Conservation (phyloP, 2,113 vertebrate genomes). For the Riparia riparia region DNA sequence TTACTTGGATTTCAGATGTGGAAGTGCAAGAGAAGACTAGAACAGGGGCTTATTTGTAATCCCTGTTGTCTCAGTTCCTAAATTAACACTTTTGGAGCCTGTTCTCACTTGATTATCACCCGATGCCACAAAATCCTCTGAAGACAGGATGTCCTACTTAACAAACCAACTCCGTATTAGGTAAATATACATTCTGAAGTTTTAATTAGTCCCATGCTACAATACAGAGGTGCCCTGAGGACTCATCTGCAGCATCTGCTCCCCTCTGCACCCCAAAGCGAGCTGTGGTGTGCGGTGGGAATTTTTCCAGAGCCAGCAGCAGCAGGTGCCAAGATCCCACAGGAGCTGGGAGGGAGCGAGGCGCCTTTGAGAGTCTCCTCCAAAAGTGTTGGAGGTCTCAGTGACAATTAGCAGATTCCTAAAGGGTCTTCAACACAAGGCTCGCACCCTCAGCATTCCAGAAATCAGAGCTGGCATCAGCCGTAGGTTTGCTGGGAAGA, state of each 20-base stretch:
- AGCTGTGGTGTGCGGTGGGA: rapidly evolving
- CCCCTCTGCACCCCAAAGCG: rapidly evolving
- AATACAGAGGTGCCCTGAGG: not conserved
- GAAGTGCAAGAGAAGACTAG: not conserved
- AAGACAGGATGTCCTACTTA: slow-evolving; percentile 62
- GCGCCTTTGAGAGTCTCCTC: not conserved
- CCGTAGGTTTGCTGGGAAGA: not conserved
- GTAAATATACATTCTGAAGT: slow-evolving; percentile 62
- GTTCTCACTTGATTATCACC: slow-evolving; percentile 50
- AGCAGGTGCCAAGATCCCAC: not conserved
- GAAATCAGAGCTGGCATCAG: not conserved
- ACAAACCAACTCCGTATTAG: slow-evolving; percentile 1
- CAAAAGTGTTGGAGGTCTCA: rapidly evolving
- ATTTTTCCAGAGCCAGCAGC: rapidly evolving
- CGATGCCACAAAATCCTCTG: not conserved
- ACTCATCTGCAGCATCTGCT: not conserved
- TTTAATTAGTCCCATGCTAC: slow-evolving; percentile 38
- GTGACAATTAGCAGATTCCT: not conserved
- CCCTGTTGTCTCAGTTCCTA: not conserved
- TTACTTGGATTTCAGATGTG: not conserved
- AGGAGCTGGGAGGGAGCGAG: not conserved
- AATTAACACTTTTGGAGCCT: slow-evolving; percentile 51
- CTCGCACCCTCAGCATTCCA: not conserved
- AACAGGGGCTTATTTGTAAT: not conserved
- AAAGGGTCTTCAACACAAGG: not conserved